Base-by-base conservation (phyloP, 1,140 invertebrate species). In the Theocolax elegans region DNA sequence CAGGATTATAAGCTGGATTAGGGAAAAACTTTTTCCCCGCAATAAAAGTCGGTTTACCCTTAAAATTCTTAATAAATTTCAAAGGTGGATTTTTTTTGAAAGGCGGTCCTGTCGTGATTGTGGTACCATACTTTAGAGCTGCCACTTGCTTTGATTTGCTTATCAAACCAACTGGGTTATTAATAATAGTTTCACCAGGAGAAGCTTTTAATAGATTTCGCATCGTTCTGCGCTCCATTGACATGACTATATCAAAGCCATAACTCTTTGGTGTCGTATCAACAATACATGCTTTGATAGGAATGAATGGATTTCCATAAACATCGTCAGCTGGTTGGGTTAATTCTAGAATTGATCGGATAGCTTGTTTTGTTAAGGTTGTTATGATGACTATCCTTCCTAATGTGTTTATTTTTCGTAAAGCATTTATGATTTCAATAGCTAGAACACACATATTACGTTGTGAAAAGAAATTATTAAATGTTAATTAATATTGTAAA, bases 291-390 rank as follows among this genome's bases (percentile, higher is more conserved):
- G 83, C 85, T 59, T 77, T 72, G 3, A 79, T 73, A 3, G 85
- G 84, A 48, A 86, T 83, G 48, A 86, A 86, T 0, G 84, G 80
- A 71, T 80, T 79, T 25, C 83, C 83, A 9, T 80, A 70, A 25
- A 44, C 65, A 6, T 59, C 31, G 25, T 78, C 77, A 8, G 76
- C 75, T 4, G 85, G 84, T 44, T 83, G 77, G n/a, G 78, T 82
- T 19, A 86, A 71, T 67, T 86, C 84, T 59, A 86, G 72, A 67
- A 85, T 84, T 9, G 83, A 80, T 12, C 84, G 80, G 4, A 85
- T 83, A 0, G 85, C 84, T 65, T 85, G 85, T 71, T 86, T 86
- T 0, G 83, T 84, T n/a, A 86, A 71, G 6, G 82, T 83, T 27
- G 85, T 86, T 29, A 85, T 75, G 77, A 86, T 80, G 17, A 85